Percentiles rank a stretch among this genome's conserved stretches.
Evolutionary conservation across 2,797 vertebrate species (phyloP).

Genomic region (Antennarius maculatus): DNA sequence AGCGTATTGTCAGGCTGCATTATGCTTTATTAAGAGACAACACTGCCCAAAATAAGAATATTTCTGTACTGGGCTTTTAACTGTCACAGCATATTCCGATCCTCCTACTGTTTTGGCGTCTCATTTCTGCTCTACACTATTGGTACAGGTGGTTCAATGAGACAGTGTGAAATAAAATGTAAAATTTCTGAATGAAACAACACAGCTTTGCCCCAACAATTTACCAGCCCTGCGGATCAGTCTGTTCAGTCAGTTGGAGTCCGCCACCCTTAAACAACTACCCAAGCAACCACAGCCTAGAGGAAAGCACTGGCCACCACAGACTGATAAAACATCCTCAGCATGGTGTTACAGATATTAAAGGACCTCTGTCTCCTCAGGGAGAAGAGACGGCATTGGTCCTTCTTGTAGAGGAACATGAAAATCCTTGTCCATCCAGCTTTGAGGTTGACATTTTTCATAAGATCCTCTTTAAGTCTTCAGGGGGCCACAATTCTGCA

Average conservation of each 20-base stretch:
- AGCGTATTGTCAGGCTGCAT: constrained; percentile 56
- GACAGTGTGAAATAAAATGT: constrained; percentile 40
- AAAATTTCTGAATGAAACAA: constrained; percentile 39
- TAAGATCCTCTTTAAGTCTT: constrained; percentile 12
- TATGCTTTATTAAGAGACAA: constrained; percentile 65
- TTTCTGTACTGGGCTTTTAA: constrained; percentile 61
- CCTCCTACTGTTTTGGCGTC: constrained; percentile 22
- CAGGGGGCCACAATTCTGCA: constrained; percentile 20
- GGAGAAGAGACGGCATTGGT: too few relatives aligned
- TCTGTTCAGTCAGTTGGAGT: too few relatives aligned
- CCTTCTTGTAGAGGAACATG: too few relatives aligned
- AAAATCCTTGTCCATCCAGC: not conserved
- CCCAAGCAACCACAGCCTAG: too few relatives aligned
- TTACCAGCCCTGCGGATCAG: too few relatives aligned
- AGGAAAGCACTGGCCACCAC: too few relatives aligned
- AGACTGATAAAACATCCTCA: too few relatives aligned
- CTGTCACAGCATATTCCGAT: constrained; percentile 48
- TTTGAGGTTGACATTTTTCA: not conserved
- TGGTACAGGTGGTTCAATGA: constrained; percentile 46
- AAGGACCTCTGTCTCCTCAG: too few relatives aligned
- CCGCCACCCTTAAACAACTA: too few relatives aligned
- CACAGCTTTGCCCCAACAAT: not conserved
- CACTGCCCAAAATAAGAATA: constrained; percentile 58
- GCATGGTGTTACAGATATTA: too few relatives aligned
- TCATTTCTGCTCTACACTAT: constrained; percentile 37